These are phyloP conservation scores for Pristionchus fissidentatus DNA, from an alignment of 2,888 invertebrate species.

Conservation along the genomic window DNA sequence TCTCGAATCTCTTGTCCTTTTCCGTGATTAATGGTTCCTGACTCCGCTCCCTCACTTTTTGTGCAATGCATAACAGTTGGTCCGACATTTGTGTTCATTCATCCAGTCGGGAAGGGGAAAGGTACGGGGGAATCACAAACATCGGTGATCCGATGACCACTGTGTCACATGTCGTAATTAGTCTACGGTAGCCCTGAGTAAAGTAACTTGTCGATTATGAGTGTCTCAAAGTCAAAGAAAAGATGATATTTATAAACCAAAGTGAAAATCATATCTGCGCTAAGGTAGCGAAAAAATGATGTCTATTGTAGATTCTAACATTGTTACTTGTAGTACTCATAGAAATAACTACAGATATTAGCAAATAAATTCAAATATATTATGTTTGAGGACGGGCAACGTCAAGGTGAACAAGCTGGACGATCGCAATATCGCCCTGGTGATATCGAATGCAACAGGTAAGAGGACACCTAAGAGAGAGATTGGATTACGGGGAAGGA, in stretches of 20 bases:
- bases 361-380: no score
- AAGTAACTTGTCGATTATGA: no score
- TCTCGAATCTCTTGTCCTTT: slow-evolving; percentile 4
- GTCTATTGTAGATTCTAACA: not conserved
- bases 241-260: not conserved
- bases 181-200: not conserved
- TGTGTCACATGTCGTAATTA: no score
- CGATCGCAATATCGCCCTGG: slow-evolving; percentile 55
- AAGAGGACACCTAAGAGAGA: not conserved
- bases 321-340: no score
- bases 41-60: slow-evolving; percentile 36
- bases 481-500: slow-evolving; percentile 9
- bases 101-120: not conserved
- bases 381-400: slow-evolving; percentile 54
- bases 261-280: not conserved
- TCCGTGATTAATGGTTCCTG: slow-evolving; percentile 36
- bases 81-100: slow-evolving; percentile 21
- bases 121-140: slow-evolving; percentile 3
- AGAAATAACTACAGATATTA: no score
- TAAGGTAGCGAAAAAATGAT: not conserved
- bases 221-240: not conserved
- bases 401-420: slow-evolving; percentile 59
- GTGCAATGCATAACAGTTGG: slow-evolving; percentile 22
- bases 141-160: not conserved
- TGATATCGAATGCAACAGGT: slow-evolving; percentile 55